Evolutionary conservation across 2,888 invertebrate genomes (phyloP).

Genomic region (Cephus spinipes): DNA sequence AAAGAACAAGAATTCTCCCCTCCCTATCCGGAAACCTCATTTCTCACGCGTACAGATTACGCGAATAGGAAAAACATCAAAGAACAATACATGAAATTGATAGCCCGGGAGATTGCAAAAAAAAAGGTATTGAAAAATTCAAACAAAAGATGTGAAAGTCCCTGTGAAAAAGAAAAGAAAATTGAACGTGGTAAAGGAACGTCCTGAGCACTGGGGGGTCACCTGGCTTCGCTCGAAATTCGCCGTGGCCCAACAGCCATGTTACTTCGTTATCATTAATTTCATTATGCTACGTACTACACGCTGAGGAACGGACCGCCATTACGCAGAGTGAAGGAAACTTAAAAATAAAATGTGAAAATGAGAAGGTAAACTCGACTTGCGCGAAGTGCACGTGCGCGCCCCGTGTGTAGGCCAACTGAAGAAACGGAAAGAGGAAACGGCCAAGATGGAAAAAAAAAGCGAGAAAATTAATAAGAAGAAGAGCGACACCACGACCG

Average conservation of each 20-base stretch:
- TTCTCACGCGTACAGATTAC: neutral
- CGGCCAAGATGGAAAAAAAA: too few species aligned
- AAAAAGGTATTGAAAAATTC: conserved; percentile 3
- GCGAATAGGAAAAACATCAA: neutral
- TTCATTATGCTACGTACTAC: conserved; percentile 27
- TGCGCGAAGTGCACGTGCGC: neutral
- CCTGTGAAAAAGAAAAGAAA: neutral
- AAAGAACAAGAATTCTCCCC: neutral
- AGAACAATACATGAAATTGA: neutral
- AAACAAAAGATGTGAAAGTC: conserved; percentile 6
- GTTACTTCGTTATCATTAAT: conserved; percentile 27
- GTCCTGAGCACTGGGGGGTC: neutral
- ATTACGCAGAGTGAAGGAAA: neutral
- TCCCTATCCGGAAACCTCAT: neutral
- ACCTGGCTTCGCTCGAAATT: conserved; percentile 30
- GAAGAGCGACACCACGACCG: neutral
- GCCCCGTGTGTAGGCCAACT: neutral
- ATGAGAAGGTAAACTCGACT: neutral
- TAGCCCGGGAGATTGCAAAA: neutral
- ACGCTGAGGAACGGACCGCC: conserved; percentile 22
- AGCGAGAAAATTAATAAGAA: neutral
- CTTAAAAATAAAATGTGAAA: neutral
- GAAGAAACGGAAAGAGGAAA: neutral
- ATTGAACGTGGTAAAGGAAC: neutral
- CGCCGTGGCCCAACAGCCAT: conserved; percentile 51